Percentiles rank a stretch among this genome's conserved stretches.
phyloP scores from a whole-genome alignment of 2,888 invertebrate species.

The Mycalesis mineus region DNA sequence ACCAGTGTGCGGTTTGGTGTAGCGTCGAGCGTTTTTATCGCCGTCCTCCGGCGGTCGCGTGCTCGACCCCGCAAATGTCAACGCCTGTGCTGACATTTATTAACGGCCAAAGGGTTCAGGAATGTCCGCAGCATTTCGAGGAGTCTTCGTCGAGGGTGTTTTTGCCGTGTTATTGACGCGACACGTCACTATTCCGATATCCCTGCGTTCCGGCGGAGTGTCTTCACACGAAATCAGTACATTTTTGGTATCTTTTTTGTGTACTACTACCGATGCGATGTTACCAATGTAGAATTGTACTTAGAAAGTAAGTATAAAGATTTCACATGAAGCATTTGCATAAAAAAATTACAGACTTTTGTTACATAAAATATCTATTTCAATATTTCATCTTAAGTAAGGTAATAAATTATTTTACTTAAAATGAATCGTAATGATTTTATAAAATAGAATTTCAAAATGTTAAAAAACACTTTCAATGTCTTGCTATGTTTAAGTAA shows the following conservation, averaged over 20 bases:
- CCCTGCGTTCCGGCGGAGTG: constrained; percentile 4
- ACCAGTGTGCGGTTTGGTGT: neutral
- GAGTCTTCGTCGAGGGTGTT: constrained; percentile 47
- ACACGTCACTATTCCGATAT: constrained; percentile 25
- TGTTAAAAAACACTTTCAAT: too few species aligned
- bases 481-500: too few species aligned
- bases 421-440: too few species aligned
- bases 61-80: constrained; percentile 18
- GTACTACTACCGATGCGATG: too few species aligned
- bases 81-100: constrained; percentile 60
- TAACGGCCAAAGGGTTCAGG: constrained; percentile 65
- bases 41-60: neutral
- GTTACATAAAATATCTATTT: too few species aligned
- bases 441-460: too few species aligned
- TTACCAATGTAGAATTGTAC: neutral
- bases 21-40: neutral
- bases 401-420: too few species aligned
- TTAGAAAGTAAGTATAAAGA: too few species aligned
- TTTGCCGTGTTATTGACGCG: constrained; percentile 34
- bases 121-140: constrained; percentile 59
- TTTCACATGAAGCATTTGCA: too few species aligned
- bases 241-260: neutral
- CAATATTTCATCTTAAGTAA: too few species aligned
- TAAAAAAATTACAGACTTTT: too few species aligned
- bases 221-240: neutral